Base-by-base conservation (phyloP, 2,113 vertebrate species). In the Typhlomys cinereus region DNA sequence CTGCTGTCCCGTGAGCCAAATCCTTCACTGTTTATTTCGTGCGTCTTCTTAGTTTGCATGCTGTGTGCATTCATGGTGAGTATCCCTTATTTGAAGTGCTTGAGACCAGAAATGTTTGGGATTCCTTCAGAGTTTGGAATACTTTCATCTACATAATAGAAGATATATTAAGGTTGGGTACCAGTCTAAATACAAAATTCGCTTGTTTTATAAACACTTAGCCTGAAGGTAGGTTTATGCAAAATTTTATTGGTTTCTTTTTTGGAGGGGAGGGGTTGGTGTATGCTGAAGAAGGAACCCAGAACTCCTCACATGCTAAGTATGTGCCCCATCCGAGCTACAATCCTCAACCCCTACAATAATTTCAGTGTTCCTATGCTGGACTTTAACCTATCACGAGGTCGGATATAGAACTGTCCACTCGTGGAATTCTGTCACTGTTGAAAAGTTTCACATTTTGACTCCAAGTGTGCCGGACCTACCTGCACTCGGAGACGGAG, bases 121-220 rank as follows among this genome's bases (percentile, higher is more conserved):
- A n/a, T 21, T 91, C 62, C 36, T 69, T 57, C 20, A 39, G 34
- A 74, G 74, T 82, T 83, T 31, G 36, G 48, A 46, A 67, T 84
- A 84, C 76, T 91, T 84, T 29, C 59, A 67, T 67, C 73, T 84
- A 50, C n/a, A 59, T 76, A 75, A 67, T 91, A 71, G 84, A 34
- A 25, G 15, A 57, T 74, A 10, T 66, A 67, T 83, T 44, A 41
- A n/a, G 76, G 67, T 23, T 71, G 66, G 67, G 18, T 57, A 41
- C 46, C 82, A 90, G 57, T 64, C 46, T 83, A 62, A 52, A 64
- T 21, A 39, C n/a, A 64, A 83, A 73, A 62, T 82, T n/a, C 41
- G 34, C 18, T 27, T 39, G 57, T 48, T 69, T 81, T 21, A 12
- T 36, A 62, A 54, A 25, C 41, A 76, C 31, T 62, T n/a, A 48